A percentile compares a stretch with the other conserved stretches of the same genome.
Conservation (phyloP, 2,797 vertebrate genomes). For the Scolopax rusticola region DNA sequence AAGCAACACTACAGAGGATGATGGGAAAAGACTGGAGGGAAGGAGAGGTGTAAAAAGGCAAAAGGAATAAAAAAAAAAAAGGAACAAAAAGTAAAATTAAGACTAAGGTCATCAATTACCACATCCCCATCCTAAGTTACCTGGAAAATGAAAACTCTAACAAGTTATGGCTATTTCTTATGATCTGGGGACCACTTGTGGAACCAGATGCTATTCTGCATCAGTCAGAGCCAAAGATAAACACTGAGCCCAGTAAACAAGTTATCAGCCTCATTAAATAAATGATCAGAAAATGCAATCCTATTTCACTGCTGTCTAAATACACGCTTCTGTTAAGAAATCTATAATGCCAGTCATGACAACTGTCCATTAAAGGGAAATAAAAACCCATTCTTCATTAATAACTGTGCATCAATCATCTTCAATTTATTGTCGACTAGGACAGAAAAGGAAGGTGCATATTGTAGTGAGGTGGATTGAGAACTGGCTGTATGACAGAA, state of each 20-base stretch:
- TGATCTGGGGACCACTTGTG: neutral
- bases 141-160: neutral
- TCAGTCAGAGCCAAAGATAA: neutral
- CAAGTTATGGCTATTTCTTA: neutral
- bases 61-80: neutral
- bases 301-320: neutral
- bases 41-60: neutral
- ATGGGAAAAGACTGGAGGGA: neutral
- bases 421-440: neutral
- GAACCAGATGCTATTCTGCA: neutral
- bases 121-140: neutral
- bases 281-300: neutral
- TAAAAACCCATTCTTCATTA: neutral
- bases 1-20: neutral
- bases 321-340: neutral
- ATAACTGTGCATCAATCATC: neutral
- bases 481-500: too few species aligned
- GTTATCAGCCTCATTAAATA: conserved; percentile 23
- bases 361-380: neutral
- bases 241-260: neutral
- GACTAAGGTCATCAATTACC: neutral
- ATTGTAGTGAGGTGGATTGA: neutral
- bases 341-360: neutral
- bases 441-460: neutral
- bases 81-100: neutral